Evolutionary conservation across 2,797 vertebrate genomes (phyloP).

Genomic region (Sardinella longiceps): DNA sequence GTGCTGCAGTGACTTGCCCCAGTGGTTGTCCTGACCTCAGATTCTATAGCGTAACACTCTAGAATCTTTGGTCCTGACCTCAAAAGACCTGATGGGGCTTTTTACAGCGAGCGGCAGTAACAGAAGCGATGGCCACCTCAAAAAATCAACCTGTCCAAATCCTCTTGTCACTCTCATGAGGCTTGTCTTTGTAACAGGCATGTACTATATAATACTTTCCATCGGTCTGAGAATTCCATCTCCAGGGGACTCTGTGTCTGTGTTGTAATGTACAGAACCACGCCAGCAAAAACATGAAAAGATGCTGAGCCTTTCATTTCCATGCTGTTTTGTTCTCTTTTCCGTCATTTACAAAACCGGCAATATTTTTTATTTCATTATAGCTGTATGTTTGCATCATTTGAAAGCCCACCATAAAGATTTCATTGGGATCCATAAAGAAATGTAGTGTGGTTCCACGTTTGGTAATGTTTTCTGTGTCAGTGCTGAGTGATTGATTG

Average conservation of each 20-base stretch:
- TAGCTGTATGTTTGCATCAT: slow-evolving; percentile 24
- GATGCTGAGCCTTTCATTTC: slow-evolving; percentile 35
- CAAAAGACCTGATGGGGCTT: background rate
- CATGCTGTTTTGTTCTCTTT: slow-evolving; percentile 29
- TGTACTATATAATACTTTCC: slow-evolving; percentile 31
- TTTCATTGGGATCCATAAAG: slow-evolving; percentile 3
- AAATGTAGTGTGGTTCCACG: background rate
- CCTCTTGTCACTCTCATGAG: background rate
- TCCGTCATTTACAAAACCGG: slow-evolving; percentile 29
- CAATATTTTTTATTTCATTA: slow-evolving; percentile 16
- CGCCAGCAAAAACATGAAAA: slow-evolving; percentile 40
- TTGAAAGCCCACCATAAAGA: slow-evolving; percentile 32
- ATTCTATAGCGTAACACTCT: too few relatives aligned
- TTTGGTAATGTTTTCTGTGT: slow-evolving; percentile 39
- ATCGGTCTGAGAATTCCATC: slow-evolving; percentile 36
- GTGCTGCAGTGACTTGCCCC: too few relatives aligned
- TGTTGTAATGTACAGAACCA: slow-evolving; percentile 24
- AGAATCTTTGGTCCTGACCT: background rate
- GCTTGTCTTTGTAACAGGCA: background rate
- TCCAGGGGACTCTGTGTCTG: slow-evolving; percentile 14
- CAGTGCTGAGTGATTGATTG: slow-evolving; percentile 27
- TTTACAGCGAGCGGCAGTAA: too few relatives aligned
- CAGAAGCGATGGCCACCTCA: background rate
- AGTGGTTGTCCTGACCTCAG: background rate
- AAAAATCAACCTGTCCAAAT: background rate